Conservation (phyloP, 2,113 vertebrate species). For the Erythrocercus mccallii region DNA sequence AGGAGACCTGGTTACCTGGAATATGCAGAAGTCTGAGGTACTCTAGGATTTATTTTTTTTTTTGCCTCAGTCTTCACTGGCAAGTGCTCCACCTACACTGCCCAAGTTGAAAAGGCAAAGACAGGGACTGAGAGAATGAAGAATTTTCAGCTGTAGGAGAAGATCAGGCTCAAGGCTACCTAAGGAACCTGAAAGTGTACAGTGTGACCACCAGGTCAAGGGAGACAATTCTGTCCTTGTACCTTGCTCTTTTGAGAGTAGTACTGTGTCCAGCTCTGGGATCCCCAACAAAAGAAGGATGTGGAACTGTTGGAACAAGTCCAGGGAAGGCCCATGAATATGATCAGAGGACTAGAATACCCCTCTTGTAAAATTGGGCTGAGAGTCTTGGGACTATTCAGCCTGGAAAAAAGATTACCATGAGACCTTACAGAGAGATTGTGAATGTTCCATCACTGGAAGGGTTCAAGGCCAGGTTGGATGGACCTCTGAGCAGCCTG, state of each 20-base stretch:
- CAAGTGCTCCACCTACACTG: neutral
- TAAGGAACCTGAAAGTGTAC: neutral
- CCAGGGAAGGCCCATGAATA: neutral
- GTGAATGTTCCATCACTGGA: neutral
- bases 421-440: neutral
- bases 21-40: neutral
- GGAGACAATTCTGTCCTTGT: neutral
- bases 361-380: neutral
- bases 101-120: neutral
- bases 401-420: neutral
- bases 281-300: neutral
- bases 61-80: neutral
- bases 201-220: neutral
- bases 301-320: neutral
- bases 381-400: neutral
- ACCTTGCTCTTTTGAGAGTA: neutral
- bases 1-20: neutral
- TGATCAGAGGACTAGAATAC: neutral
- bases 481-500: neutral
- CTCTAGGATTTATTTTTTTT: neutral
- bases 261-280: neutral
- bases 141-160: neutral
- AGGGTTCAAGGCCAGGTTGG: neutral
- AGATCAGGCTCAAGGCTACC: neutral
- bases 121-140: neutral